Conservation (phyloP, 2,797 vertebrate genomes). For the Nyctibius grandis region DNA sequence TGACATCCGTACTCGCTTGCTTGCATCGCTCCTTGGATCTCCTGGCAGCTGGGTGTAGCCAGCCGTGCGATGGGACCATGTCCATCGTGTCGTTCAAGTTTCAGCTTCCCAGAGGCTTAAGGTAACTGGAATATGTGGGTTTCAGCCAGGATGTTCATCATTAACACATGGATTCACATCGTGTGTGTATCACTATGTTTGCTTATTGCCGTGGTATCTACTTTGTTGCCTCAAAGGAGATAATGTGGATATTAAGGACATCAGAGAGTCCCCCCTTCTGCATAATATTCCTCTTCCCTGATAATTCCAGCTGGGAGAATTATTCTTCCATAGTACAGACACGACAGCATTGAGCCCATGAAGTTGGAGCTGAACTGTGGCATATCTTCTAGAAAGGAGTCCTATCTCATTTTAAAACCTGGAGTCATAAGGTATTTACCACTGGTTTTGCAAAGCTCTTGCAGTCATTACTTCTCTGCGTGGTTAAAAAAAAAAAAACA, state of each 20-base stretch:
- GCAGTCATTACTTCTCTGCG: background rate
- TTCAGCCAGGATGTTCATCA: background rate
- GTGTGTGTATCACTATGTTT: background rate
- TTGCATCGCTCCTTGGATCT: background rate
- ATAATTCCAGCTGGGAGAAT: slow-evolving; percentile 33
- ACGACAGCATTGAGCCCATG: background rate
- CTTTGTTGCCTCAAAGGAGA: background rate
- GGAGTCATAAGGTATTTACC: background rate
- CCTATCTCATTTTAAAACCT: background rate
- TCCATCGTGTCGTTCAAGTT: accelerated
- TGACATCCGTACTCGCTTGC: background rate
- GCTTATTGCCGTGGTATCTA: background rate
- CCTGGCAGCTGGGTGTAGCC: background rate
- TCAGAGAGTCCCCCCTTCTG: background rate
- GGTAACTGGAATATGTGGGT: background rate
- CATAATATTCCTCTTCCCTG: slow-evolving; percentile 34
- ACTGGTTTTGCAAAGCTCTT: background rate
- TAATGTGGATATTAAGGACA: slow-evolving; percentile 4
- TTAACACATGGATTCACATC: background rate
- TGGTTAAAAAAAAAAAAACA: background rate
- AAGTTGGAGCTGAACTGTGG: background rate
- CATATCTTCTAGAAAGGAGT: background rate
- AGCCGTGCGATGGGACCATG: accelerated
- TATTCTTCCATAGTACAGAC: background rate
- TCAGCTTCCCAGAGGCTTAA: background rate